These are phyloP conservation scores for Rhopalosiphum nymphaeae DNA, from an alignment of 2,888 invertebrate species.

Conservation along the genomic window DNA sequence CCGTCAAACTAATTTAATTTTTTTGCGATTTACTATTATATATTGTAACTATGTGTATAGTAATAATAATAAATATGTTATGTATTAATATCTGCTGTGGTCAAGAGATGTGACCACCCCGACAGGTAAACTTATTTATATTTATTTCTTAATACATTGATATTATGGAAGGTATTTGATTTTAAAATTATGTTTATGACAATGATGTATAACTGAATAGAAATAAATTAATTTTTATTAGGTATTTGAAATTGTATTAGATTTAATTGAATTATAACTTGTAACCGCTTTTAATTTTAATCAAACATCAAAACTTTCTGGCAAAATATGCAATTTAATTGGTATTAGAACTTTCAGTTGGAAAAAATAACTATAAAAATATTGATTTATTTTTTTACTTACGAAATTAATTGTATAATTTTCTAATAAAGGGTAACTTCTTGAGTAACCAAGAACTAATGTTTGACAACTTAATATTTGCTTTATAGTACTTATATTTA, in stretches of 20 bases:
- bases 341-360: background rate
- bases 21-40: background rate
- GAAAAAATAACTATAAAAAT: background rate
- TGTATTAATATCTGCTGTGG: background rate
- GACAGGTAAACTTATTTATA: background rate
- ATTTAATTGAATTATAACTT: background rate
- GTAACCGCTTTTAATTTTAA: background rate
- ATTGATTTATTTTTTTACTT: background rate
- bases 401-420: background rate
- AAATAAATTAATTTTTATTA: background rate
- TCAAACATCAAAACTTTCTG: background rate
- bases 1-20: background rate
- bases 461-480: background rate
- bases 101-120: background rate
- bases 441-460: background rate
- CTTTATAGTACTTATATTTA: background rate
- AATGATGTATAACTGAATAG: background rate
- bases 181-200: background rate
- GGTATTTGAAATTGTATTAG: background rate
- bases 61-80: background rate
- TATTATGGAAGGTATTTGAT: background rate
- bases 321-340: background rate
- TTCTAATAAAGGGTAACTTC: background rate
- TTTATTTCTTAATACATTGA: background rate
- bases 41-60: background rate